Conservation (phyloP, 2,888 invertebrate genomes). For the Volucella zonaria region DNA sequence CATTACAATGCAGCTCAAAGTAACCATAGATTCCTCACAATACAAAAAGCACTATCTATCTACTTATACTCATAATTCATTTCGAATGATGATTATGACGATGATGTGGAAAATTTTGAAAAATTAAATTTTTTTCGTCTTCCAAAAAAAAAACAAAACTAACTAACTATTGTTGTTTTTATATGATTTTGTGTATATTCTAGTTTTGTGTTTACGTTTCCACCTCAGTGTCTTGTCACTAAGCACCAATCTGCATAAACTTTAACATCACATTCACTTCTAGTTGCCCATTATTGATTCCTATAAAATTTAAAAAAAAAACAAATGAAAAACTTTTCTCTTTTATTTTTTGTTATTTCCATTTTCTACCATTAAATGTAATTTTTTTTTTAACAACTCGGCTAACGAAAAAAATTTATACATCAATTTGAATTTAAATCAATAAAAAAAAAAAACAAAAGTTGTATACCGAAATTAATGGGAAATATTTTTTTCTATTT, state of each 20-base stretch:
- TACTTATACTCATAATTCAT: constrained; percentile 72
- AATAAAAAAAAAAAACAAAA: constrained; percentile 44
- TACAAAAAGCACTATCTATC: constrained; percentile 82
- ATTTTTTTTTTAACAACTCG: constrained; percentile 14
- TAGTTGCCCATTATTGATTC: too few species aligned
- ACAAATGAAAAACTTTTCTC: neutral
- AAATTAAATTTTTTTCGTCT: constrained; percentile 71
- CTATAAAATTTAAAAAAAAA: too few species aligned
- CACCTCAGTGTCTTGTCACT: constrained; percentile 59
- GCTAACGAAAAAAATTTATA: constrained; percentile 64
- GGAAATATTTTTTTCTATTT: constrained; percentile 67
- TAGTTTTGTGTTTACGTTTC: constrained; percentile 33
- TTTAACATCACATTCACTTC: constrained; percentile 25
- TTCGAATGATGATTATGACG: constrained; percentile 71
- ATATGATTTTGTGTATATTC: constrained; percentile 32
- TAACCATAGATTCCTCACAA: constrained; percentile 83
- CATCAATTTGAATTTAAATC: neutral
- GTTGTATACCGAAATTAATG: constrained; percentile 53
- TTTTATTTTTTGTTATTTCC: constrained; percentile 6
- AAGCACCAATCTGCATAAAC: constrained; percentile 49
- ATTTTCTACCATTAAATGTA: constrained; percentile 21
- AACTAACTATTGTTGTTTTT: constrained; percentile 1
- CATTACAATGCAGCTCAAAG: constrained; percentile 66
- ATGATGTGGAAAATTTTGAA: constrained; percentile 64
- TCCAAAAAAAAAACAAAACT: constrained; percentile 22